Base-by-base conservation (phyloP, 2,113 vertebrate genomes). In the Caranx ignobilis region DNA sequence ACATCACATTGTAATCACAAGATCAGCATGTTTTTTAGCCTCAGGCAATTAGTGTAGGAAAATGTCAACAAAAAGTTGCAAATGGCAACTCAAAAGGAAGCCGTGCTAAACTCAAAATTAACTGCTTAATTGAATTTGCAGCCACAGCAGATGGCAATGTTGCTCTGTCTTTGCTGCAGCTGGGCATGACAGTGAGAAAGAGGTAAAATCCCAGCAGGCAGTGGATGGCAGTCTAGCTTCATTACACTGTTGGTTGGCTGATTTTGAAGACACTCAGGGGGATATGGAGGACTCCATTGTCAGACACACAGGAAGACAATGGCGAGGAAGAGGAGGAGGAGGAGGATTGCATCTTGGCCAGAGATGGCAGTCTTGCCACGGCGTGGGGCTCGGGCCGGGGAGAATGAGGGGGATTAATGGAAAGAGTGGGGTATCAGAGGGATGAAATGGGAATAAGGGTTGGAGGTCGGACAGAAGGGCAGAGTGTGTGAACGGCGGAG, bases 211-310 rank as follows among this genome's bases (percentile, higher is more conserved):
- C 79, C 75, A 80, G 60, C 39, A 41, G 84, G 48, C 93, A 83
- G 87, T 85, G 91, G 93, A 81, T 93, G 93, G 93, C 91, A 92
- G 90, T 89, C 70, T 79, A 64, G 79, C 77, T 89, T 84, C 84
- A 81, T 82, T 71, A 77, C 73, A 43, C 78, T 12, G 43, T 34
- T 19, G 68, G 60, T 16, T 81, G 78, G 63, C 41, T 82, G 72
- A 79, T 79, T 74, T 26, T 83, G 83, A 81, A 82, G 84, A 79
- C 77, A 77, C 87, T 82, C 81, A 21, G 21, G 81, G 69, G 77
- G 37, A 82, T 73, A 66, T 9, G 6, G 71, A 77, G 65, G 76
- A 82, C 87, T 88, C 85, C 77, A 76, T 77, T 11, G 16, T 50
- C 83, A 82, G 52, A 79, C 55, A 77, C 60, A 61, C 6, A 47